Evolutionary conservation across 2,113 vertebrate species (phyloP), one percentile per base, ranked within the genome.

Genomic region (Serranochromis macrocephalus): DNA sequence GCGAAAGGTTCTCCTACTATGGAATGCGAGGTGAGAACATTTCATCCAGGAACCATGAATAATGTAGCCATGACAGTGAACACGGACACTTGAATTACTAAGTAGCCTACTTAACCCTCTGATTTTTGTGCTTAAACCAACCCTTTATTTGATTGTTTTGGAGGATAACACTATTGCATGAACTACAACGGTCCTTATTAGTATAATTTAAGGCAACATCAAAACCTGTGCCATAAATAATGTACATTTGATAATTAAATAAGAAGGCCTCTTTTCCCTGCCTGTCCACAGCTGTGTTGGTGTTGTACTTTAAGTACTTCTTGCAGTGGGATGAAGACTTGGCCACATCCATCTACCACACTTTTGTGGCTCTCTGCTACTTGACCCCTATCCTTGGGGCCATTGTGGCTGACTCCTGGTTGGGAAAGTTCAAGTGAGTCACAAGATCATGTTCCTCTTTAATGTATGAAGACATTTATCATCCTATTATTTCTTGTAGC

Each of bases 1-100:
- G 98, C 1, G 98, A 99, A 93, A 94, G 98, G 17, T 99, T 99
- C 93, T 99, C 99, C 95, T 99, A 99, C 96, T 99, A 99, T 99
- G 98, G 98, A 92, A 99, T 99, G 98, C 95, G 96, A 96, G 98
- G 98, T 99, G 96, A 96, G 11, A 85, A 80, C 13, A 24, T 78
- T 57, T 51, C 3, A n/a, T 83, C 21, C n/a, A 21, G 5, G 6
- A 29, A 73, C 14, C 17, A 42, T 58, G 10, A 24, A 21, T 14
- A 12, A 31, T 75, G 33, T 82, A 42, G 51, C 21, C 29, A 58
- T 51, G 40, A 29, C 9, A 19, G 9, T 75, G 1, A 61, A 45
- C 11, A 58, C 5, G 4, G 24, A 31, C 14, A 17, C 24, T 58
- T 58, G 26, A 42, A 16, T 42, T 42, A 26, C 8, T 10, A 45